These are phyloP conservation scores for Yasuhikotakia modesta DNA, from an alignment of 2,797 vertebrate genomes.

Conservation along the genomic window DNA sequence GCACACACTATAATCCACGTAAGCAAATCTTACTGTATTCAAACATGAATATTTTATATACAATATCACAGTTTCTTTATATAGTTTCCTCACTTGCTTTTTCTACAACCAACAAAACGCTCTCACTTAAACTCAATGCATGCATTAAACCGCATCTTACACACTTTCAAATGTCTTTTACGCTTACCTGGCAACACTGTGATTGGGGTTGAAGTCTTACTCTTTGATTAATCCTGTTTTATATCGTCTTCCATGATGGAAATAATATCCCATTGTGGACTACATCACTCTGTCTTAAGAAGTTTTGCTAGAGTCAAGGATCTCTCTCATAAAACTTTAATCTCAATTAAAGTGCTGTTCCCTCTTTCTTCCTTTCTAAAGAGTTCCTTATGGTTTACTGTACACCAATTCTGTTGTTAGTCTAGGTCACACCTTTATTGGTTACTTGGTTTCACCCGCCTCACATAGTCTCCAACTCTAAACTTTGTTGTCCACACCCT, in stretches of 20 bases:
- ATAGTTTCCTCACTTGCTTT: neutral
- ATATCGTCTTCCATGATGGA: constrained; percentile 12
- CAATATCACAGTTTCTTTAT: neutral
- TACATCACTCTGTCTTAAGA: neutral
- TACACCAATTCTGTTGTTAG: constrained; percentile 64
- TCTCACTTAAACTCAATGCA: neutral
- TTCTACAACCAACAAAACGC: neutral
- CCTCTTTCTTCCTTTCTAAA: neutral
- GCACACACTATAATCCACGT: neutral
- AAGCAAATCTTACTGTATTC: neutral
- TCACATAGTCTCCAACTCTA: constrained; percentile 51
- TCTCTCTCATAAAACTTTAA: neutral
- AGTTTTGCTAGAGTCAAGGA: neutral
- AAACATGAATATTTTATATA: neutral
- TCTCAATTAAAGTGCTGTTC: neutral
- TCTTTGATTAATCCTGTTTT: neutral
- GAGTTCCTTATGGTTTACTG: neutral
- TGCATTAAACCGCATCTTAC: neutral
- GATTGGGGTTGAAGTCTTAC: neutral
- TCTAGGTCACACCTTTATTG: constrained; percentile 61
- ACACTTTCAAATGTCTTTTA: neutral
- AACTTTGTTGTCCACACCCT: constrained; percentile 36
- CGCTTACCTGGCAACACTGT: constrained; percentile 23
- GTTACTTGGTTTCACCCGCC: constrained; percentile 70
- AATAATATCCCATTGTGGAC: constrained; percentile 2